These are phyloP conservation scores for Prunella himalayana DNA, from an alignment of 2,113 vertebrate genomes.

Conservation along the genomic window DNA sequence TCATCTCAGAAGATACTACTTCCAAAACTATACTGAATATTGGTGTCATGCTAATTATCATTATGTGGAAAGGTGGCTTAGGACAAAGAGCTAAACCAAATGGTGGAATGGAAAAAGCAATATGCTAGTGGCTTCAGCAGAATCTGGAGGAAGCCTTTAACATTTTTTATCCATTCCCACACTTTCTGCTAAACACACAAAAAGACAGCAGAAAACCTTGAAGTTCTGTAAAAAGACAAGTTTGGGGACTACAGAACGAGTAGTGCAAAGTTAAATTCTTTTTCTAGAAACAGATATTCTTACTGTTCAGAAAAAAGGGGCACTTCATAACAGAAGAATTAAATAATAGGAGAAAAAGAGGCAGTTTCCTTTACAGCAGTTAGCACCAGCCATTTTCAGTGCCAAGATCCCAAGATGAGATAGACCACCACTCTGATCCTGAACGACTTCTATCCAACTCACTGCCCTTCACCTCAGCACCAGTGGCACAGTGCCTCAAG, in stretches of 20 bases:
- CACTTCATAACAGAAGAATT: neutral
- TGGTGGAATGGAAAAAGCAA: neutral
- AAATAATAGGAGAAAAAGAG: neutral
- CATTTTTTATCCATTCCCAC: neutral
- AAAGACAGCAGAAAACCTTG: neutral
- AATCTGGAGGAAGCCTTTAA: neutral
- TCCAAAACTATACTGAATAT: neutral
- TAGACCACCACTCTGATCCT: neutral
- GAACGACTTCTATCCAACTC: neutral
- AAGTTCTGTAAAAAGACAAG: neutral
- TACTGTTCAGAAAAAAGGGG: neutral
- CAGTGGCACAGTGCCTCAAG: neutral
- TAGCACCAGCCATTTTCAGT: neutral
- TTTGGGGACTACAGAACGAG: neutral
- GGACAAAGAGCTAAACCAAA: neutral
- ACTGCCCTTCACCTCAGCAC: neutral
- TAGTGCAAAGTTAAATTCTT: neutral
- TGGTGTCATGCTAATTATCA: neutral
- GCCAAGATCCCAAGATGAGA: neutral
- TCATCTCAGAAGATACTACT: neutral
- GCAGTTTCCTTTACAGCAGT: neutral
- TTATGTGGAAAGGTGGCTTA: slow-evolving; percentile 2
- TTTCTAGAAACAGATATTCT: neutral
- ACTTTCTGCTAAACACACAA: neutral
- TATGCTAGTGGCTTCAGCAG: neutral